Evolutionary conservation across 2,113 vertebrate genomes (phyloP), one percentile per base, ranked within the genome.

Genomic region (Vanacampus margaritifer): DNA sequence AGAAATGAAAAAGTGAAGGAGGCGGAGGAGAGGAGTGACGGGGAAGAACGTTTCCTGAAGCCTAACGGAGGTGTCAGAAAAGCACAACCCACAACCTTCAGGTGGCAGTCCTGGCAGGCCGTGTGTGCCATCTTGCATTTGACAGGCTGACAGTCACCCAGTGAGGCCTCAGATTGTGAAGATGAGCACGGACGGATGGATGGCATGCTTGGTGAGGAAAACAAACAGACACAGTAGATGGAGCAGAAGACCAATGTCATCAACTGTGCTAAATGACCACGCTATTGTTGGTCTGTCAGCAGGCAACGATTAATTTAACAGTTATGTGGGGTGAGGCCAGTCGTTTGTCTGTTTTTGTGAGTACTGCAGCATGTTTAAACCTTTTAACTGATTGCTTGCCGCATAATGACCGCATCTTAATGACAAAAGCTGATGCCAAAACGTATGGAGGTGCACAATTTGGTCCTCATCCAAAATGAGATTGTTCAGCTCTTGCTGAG

Each of bases 11-110:
- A 67, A 59, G 43, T 63, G 54, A 19, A 48, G 67, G 66, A 59
- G 60, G 5, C 19, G 5, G 68, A 62, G 57, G 3, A 14, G 6
- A 43, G 73, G 73, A 64, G 69, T 56, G 62, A 80, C 48, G 24
- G 69, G 67, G 64, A 67, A 43, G 73, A 75, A 82, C 43, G 45
- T 84, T 51, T 80, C 74, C 70, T 78, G 80, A 81, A 88, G 91
- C 86, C 88, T 89, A 90, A 91, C 83, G 80, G 90, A 89, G 79
- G 85, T 88, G 81, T 90, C 84, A 84, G 71, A 77, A n/a, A 76
- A 67, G 63, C 64, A 35, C 56, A 67, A 35, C 58, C 64, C 62
- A 72, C 78, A 72, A 69, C 82, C 21, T 41, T 26, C 24, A 64
- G 39, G 21, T 36, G 36, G 79, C 64, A 79, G 74, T 71, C 62